Conservation (phyloP, 2,797 vertebrate species). For the Meriones psammophilus region DNA sequence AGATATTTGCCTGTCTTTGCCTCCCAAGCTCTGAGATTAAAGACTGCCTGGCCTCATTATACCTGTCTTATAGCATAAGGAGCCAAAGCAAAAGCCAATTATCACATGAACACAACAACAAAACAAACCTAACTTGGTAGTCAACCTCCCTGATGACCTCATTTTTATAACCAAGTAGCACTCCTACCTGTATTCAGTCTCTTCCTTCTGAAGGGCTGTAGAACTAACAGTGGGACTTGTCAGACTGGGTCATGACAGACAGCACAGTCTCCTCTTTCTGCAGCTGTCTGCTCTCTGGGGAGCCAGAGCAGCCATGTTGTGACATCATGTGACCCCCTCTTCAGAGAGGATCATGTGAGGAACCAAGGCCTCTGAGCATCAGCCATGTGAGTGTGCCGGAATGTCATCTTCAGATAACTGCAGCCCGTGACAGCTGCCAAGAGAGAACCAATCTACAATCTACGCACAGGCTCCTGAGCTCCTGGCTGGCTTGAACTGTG, state of each 20-base stretch:
- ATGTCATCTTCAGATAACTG: not conserved
- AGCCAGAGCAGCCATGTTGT: not conserved
- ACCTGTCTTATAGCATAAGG: not conserved
- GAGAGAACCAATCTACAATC: not conserved
- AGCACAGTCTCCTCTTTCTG: not conserved
- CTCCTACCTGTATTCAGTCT: not conserved
- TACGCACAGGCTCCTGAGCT: not conserved
- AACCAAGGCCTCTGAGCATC: not conserved
- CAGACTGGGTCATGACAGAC: not conserved
- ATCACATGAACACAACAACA: not conserved
- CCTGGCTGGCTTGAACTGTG: not conserved
- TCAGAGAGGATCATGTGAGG: not conserved
- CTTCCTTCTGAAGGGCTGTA: not conserved
- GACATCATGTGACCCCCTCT: not conserved
- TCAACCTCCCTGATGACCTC: not conserved
- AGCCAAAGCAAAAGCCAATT: not conserved
- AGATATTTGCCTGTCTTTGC: not conserved
- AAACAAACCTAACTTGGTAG: not conserved
- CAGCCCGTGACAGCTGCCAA: not conserved
- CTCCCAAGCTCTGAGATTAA: not conserved
- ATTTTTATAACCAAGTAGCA: not conserved
- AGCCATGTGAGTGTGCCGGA: not conserved
- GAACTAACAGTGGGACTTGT: not conserved
- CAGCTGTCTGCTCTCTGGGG: not conserved
- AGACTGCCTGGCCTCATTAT: not conserved